These are phyloP conservation scores for Cataglyphis livida DNA, from an alignment of 2,888 invertebrate genomes.

Conservation along the genomic window DNA sequence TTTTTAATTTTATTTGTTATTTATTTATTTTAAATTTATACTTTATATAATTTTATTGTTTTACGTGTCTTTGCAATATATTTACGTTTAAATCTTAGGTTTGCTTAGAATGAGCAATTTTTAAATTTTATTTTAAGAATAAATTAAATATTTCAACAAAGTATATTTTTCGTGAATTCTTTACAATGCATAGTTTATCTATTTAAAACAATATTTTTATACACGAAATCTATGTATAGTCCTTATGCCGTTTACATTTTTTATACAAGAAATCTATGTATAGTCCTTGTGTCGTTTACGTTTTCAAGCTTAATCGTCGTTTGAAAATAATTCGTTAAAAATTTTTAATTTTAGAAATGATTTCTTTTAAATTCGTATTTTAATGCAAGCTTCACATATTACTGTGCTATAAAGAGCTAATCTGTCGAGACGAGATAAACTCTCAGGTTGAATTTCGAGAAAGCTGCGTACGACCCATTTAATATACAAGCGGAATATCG, in stretches of 20 bases:
- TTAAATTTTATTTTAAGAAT: neutral
- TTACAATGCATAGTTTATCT: neutral
- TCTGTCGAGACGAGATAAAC: constrained; percentile 37
- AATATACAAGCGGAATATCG: constrained; percentile 51
- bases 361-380: neutral
- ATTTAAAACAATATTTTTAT: neutral
- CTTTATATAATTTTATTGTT: neutral
- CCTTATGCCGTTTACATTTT: too few species aligned
- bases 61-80: neutral
- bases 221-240: too few species aligned
- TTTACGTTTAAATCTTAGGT: neutral
- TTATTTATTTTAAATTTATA: neutral
- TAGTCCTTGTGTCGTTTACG: neutral
- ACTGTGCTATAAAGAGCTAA: constrained; percentile 37
- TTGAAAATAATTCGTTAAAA: neutral
- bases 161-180: neutral
- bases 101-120: neutral
- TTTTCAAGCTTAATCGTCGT: neutral
- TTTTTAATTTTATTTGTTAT: neutral
- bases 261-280: too few species aligned
- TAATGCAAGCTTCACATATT: constrained; percentile 19
- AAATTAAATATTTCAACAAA: neutral
- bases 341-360: neutral
- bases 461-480: constrained; percentile 50
- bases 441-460: constrained; percentile 45